phyloP scores from a whole-genome alignment of 2,888 invertebrate species.

The Steinernema hermaphroditum region DNA sequence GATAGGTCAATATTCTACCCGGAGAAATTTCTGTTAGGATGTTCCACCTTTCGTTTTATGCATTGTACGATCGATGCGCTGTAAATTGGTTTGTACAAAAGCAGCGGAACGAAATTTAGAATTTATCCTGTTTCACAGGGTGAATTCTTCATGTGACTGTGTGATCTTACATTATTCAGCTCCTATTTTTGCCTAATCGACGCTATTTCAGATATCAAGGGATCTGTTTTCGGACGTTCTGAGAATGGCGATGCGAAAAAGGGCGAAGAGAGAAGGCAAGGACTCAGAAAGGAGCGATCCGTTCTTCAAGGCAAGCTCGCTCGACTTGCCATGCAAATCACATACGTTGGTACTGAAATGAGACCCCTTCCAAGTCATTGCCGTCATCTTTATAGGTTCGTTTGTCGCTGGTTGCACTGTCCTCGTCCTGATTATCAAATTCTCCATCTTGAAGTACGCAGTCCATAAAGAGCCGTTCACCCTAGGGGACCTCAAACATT shows the following conservation, averaged over 20 bases:
- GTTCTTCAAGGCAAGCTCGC: conserved; percentile 65
- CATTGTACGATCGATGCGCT: conserved; percentile 10
- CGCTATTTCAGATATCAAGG: conserved; percentile 20
- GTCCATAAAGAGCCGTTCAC: conserved; percentile 78
- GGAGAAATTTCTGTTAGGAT: background rate
- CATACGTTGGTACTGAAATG: conserved; percentile 60
- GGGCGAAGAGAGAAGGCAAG: conserved; percentile 36
- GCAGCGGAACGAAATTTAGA: too few species aligned
- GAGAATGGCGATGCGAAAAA: conserved; percentile 32
- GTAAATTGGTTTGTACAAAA: background rate
- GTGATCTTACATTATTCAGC: background rate
- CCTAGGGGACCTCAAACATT: conserved; percentile 81
- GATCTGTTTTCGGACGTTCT: conserved; percentile 12
- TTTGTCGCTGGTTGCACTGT: conserved; percentile 95
- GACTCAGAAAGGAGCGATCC: conserved; percentile 51
- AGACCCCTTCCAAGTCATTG: too few species aligned
- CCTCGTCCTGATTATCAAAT: conserved; percentile 89
- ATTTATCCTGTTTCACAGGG: background rate
- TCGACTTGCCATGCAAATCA: conserved; percentile 65
- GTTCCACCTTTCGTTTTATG: conserved; percentile 1
- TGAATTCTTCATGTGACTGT: background rate
- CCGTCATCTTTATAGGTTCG: conserved; percentile 74
- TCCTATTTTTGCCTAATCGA: background rate
- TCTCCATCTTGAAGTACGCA: conserved; percentile 87
- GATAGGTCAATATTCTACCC: conserved; percentile 12